Evolutionary conservation across 2,113 vertebrate genomes (phyloP), one percentile per base, ranked within the genome.

Genomic region (Theristicus caerulescens): DNA sequence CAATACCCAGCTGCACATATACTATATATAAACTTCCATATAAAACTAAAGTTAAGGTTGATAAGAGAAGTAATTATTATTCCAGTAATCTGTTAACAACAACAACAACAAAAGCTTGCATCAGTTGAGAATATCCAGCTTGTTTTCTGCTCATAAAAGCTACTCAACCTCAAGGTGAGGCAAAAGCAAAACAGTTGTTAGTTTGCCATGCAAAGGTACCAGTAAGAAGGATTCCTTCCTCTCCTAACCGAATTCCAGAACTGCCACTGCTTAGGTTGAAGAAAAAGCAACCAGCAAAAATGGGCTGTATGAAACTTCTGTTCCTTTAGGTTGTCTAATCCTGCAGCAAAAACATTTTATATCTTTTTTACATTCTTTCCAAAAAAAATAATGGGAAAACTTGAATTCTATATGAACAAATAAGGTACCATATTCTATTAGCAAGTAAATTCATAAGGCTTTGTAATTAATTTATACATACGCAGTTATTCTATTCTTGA

Each of bases 21-120:
- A 6, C 6, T 1, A 8, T 31, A 21, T 1, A 42, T 19, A 76
- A 85, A 25, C 18, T 36, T 16, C 31, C 34, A 27, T 0, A 7
- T 2, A 32, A 74, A 61, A 8, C 15, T 61, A 78, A 40, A 70
- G 20, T 26, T 79, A 29, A 79, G 38, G 16, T 7, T 32, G 34
- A 14, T 59, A 74, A 74, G 29, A 40, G 24, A 58, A 64, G 11
- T 27, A 14, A 93, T 7, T 54, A 31, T 38, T 46, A 74, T 58
- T 66, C 18, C 24, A 70, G 18, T 49, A 36, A 74, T 21, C 34
- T 19, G 13, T 13, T 62, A 66, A 47, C 3, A 40, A 18, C 66
- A 18, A 5, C 38, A 38, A 38, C 38, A 8, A 34, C 44, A 57
- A 31, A 32, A 44, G 1, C 29, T 57, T 36, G 57, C 2, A 13